Conservation (phyloP, 2,888 invertebrate genomes). For the Cheilosia soror region DNA sequence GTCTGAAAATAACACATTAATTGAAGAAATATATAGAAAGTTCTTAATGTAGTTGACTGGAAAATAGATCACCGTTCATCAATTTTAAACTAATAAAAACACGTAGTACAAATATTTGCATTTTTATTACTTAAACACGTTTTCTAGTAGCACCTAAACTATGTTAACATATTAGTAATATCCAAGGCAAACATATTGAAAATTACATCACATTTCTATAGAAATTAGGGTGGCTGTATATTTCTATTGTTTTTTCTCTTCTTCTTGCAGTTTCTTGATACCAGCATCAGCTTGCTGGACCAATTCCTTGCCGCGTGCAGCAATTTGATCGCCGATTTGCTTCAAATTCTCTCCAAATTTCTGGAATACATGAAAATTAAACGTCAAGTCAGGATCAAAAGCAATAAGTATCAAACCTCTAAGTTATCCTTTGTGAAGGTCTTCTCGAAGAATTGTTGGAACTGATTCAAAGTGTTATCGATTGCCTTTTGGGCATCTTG, state of each 20-base stretch:
- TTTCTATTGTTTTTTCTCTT: not conserved
- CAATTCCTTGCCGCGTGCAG: conserved; percentile 44
- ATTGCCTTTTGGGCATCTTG: conserved; percentile 31
- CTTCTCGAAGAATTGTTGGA: conserved; percentile 40
- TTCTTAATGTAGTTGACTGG: no score
- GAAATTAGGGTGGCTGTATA: not conserved
- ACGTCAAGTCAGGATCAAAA: not conserved
- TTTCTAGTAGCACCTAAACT: conserved; percentile 39
- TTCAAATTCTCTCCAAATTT: conserved; percentile 53
- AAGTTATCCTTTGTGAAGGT: conserved; percentile 54
- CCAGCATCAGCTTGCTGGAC: conserved; percentile 47
- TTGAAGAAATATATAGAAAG: no score
- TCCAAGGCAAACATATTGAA: conserved; percentile 3
- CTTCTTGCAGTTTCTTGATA: conserved; percentile 48
- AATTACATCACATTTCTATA: conserved; percentile 39
- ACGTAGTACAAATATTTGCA: conserved; percentile 27
- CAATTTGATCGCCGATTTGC: conserved; percentile 49
- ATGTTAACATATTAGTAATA: conserved; percentile 17
- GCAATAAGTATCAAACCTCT: conserved; percentile 15
- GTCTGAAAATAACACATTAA: no score
- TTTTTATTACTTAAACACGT: conserved; percentile 50
- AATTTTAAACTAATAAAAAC: not conserved
- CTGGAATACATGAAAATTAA: conserved; percentile 21
- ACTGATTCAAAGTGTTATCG: conserved; percentile 26
- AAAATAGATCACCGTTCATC: no score